phyloP scores from a whole-genome alignment of 2,888 invertebrate species.

The Scaptomyza cyrtandrae region DNA sequence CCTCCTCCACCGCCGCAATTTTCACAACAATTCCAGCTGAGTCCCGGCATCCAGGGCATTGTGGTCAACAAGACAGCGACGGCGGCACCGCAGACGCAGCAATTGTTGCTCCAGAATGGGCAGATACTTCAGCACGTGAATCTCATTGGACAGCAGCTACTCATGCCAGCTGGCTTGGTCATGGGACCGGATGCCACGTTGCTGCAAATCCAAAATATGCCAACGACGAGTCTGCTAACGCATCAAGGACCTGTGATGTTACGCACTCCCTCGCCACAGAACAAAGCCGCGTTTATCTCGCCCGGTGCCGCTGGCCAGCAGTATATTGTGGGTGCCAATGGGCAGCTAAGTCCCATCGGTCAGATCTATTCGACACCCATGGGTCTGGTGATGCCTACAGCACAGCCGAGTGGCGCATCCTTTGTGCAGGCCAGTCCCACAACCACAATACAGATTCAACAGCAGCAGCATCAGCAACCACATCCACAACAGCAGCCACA shows the following conservation, averaged over 20 bases:
- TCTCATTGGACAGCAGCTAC: slow-evolving; percentile 92
- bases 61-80: slow-evolving; percentile 85
- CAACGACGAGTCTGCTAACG: slow-evolving; percentile 87
- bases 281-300: slow-evolving; percentile 89
- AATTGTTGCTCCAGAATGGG: slow-evolving; percentile 84
- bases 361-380: slow-evolving; percentile 84
- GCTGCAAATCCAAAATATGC: slow-evolving; percentile 91
- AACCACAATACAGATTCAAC: slow-evolving; percentile 89
- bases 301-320: slow-evolving; percentile 88
- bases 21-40: slow-evolving; percentile 91
- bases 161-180: slow-evolving; percentile 93
- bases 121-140: slow-evolving; percentile 93
- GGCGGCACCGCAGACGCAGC: slow-evolving; percentile 85
- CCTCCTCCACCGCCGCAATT: slow-evolving; percentile 86
- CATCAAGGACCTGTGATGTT: slow-evolving; percentile 91
- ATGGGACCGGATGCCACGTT: slow-evolving; percentile 93
- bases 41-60: slow-evolving; percentile 91
- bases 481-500: slow-evolving; percentile 56
- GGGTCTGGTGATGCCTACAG: slow-evolving; percentile 84
- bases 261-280: slow-evolving; percentile 89
- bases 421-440: slow-evolving; percentile 91
- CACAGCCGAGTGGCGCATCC: slow-evolving; percentile 86
- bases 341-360: slow-evolving; percentile 90
- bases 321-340: slow-evolving; percentile 91
- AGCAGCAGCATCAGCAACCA: slow-evolving; percentile 84